Evolutionary conservation across 1,140 invertebrate species (phyloP).

Genomic region (Pseudomyrmex dendroicus): DNA sequence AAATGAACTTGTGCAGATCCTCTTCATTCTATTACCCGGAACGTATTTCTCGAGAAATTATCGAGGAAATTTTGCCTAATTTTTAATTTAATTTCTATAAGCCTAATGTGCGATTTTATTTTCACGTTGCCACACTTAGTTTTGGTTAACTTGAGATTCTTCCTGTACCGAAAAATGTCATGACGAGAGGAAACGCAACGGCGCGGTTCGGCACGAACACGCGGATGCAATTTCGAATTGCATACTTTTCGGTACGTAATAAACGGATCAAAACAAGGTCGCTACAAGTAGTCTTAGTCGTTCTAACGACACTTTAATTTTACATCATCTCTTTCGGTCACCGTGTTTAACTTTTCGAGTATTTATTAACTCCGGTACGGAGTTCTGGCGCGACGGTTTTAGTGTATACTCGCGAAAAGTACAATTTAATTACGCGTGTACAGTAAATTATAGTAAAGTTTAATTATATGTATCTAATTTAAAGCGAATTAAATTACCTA

Average conservation of each 20-base stretch:
- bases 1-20: slow-evolving; percentile 22
- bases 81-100: slow-evolving; percentile 33
- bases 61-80: background rate
- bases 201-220: slow-evolving; percentile 13
- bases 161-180: background rate
- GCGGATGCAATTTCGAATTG: slow-evolving; percentile 33
- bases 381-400: background rate
- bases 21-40: slow-evolving; percentile 2
- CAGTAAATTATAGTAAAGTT: slow-evolving; percentile 3
- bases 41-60: background rate
- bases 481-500: slow-evolving; percentile 8
- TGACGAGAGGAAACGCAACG: slow-evolving; percentile 19
- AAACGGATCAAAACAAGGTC: slow-evolving; percentile 34
- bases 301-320: slow-evolving; percentile 45
- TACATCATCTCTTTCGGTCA: slow-evolving; percentile 33
- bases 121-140: slow-evolving; percentile 40
- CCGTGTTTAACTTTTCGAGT: slow-evolving; percentile 29
- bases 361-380: slow-evolving; percentile 16
- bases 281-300: slow-evolving; percentile 17
- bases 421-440: slow-evolving; percentile 21
- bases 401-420: background rate
- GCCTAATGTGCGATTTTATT: slow-evolving; percentile 39
- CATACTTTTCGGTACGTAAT: slow-evolving; percentile 15
- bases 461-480: slow-evolving; percentile 24
- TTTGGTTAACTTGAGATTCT: slow-evolving; percentile 21